These are phyloP conservation scores for Azemiops feae DNA, from an alignment of 2,113 vertebrate genomes.

Conservation along the genomic window DNA sequence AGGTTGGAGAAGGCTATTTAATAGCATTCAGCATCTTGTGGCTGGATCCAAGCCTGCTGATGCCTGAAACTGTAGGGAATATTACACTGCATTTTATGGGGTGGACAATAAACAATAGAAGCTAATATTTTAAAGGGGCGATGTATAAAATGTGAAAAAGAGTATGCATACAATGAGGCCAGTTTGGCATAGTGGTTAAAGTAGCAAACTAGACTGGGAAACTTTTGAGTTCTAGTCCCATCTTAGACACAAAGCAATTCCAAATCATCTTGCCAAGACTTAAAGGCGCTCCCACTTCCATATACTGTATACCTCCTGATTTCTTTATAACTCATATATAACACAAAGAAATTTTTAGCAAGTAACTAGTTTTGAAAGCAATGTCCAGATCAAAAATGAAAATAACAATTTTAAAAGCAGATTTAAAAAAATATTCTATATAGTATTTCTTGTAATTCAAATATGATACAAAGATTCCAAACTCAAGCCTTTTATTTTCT, in stretches of 20 bases:
- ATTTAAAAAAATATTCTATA: neutral
- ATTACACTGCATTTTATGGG: neutral
- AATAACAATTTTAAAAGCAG: neutral
- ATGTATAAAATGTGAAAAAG: neutral
- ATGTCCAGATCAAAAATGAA: neutral
- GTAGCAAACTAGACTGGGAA: neutral
- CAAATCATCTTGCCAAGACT: neutral
- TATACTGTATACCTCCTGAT: neutral
- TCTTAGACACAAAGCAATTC: neutral
- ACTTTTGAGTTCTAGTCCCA: neutral
- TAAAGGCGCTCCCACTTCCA: neutral
- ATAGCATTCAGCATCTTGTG: no score
- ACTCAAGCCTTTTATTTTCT: neutral
- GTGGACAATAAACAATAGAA: neutral
- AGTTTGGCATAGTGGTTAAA: neutral
- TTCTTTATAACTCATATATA: conserved; percentile 1
- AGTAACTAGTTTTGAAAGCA: neutral
- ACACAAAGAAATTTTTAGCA: neutral
- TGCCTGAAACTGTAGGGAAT: neutral
- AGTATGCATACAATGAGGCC: neutral
- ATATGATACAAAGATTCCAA: neutral
- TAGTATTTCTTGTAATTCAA: neutral
- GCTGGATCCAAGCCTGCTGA: neutral
- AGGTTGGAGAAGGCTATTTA: neutral
- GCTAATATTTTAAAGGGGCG: neutral